Evolutionary conservation across 1,140 invertebrate genomes (phyloP), one percentile per base, ranked within the genome.

Genomic region (Dendrolimus punctatus): DNA sequence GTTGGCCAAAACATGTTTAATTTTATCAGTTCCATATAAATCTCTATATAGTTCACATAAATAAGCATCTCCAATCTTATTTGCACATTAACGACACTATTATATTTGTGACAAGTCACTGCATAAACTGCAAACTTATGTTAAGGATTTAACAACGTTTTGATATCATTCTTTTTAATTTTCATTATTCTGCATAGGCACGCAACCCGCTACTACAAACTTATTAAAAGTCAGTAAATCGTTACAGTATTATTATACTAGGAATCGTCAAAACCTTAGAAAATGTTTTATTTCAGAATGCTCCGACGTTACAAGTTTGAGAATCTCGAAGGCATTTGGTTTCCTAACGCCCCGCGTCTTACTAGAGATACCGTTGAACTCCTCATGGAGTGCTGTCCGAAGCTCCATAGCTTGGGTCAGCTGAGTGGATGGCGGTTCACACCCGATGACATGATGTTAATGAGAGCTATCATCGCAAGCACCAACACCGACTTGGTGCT

Each of bases 291-390:
- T 79, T 87, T 23, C 75, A 89, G 89, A 64, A 88, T 90, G 72
- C 71, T 90, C 51, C 85, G 87, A 36, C 82, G 88, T 10, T 87
- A 90, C 50, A 85, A 89, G 49, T 90, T 90, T 51, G 81, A 89
- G 6, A 66, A 88, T 42, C 70, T 92, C 43, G 90, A 91, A 78
- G 89, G 90, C 40, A 77, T 92, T 51, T 91, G 91, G 90, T 91
- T 92, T 56, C 90, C 90, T 6, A 85, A 88, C 56, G 91, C 91
- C 0, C 88, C 89, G 6, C 85, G 88, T 41, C 73, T 92, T 8
- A 90, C 91, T 0, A 60, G 79, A 3, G 87, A 88, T 51, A 88
- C 90, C 0, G 90, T 92, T 40, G 89, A 92, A 76, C 68, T 91
- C 5, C 64, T 91, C 7, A 91, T 91, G 88, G 90, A 91, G 48